Conservation (phyloP, 2,113 vertebrate genomes). For the Aspiorhynchus laticeps region DNA sequence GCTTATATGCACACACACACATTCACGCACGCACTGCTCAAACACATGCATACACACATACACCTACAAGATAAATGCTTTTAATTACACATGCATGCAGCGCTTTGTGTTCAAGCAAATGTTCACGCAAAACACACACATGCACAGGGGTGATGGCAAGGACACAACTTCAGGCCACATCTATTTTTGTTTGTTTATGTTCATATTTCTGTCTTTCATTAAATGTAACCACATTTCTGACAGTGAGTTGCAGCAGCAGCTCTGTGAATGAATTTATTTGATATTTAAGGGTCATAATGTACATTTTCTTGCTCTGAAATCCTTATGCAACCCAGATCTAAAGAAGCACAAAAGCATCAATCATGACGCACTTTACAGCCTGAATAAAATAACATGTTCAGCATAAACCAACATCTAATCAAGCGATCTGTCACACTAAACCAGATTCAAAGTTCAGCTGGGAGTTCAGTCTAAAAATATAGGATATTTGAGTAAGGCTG, state of each 20-base stretch:
- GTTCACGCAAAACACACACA: neutral
- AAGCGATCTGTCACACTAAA: neutral
- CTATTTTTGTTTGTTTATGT: neutral
- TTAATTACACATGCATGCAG: neutral
- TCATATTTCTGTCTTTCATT: neutral
- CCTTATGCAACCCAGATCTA: neutral
- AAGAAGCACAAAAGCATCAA: neutral
- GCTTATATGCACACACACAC: neutral
- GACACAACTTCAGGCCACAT: neutral
- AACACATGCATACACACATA: conserved; percentile 6
- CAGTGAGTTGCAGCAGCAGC: neutral
- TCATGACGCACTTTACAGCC: neutral
- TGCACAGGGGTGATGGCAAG: neutral
- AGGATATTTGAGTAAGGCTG: neutral
- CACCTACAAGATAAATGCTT: neutral
- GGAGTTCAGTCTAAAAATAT: neutral
- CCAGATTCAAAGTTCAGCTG: neutral
- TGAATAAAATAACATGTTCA: neutral
- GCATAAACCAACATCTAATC: neutral
- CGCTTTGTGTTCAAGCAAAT: neutral
- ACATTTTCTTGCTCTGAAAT: neutral
- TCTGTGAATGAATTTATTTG: neutral
- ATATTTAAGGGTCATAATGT: neutral
- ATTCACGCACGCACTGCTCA: neutral
- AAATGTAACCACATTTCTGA: neutral